A percentile compares a stretch with the other conserved stretches of the same genome.
phyloP scores from a whole-genome alignment of 2,113 vertebrate species.

The Pluvianellus socialis region DNA sequence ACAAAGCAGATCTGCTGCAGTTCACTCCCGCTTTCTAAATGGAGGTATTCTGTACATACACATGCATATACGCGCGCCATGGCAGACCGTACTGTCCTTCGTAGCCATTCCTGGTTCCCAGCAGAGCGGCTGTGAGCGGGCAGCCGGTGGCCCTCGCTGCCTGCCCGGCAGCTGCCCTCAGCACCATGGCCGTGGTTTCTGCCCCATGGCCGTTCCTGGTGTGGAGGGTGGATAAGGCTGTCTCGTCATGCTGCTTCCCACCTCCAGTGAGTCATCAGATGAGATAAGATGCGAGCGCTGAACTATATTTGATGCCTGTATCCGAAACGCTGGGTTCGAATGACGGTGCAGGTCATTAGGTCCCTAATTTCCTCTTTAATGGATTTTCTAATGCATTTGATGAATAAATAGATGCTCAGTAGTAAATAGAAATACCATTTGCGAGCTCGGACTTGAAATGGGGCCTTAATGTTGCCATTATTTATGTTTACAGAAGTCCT shows the following conservation, averaged over 20 bases:
- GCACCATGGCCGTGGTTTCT: not conserved
- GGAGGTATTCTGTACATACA: not conserved
- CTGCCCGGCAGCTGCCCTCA: no score
- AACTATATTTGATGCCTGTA: not conserved
- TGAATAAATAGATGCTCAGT: slow-evolving; percentile 21
- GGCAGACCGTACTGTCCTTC: fast-evolving
- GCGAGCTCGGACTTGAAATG: not conserved
- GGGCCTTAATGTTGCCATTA: not conserved
- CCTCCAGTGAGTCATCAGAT: not conserved
- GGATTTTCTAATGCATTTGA: slow-evolving; percentile 47
- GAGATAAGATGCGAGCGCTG: not conserved
- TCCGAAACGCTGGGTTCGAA: not conserved
- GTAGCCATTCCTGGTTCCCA: no score
- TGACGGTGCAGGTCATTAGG: slow-evolving; percentile 5
- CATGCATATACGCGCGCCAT: not conserved
- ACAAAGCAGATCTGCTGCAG: not conserved
- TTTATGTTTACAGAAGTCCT: not conserved
- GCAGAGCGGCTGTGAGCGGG: not conserved
- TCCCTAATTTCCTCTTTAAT: slow-evolving; percentile 49
- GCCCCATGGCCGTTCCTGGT: not conserved
- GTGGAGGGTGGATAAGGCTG: not conserved
- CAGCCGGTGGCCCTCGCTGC: not conserved
- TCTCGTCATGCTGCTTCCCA: not conserved
- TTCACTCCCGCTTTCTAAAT: not conserved
- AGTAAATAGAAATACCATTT: slow-evolving; percentile 39